phyloP scores from a whole-genome alignment of 1,140 invertebrate genomes.

The Chironomus striatipennis region DNA sequence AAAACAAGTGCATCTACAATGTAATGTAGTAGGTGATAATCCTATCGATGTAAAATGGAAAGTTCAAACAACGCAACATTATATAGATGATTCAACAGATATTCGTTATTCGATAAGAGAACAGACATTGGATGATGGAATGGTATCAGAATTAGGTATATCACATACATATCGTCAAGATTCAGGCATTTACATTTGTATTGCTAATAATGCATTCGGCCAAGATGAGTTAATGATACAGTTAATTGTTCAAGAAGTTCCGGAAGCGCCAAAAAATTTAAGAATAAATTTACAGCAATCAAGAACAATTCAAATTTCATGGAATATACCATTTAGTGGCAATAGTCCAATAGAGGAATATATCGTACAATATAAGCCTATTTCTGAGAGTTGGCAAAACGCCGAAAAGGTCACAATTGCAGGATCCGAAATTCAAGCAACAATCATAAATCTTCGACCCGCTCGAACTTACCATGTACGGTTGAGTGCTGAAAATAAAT shows the following conservation, averaged over 20 bases:
- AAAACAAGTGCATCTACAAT: conserved; percentile 70
- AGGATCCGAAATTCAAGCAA: conserved; percentile 66
- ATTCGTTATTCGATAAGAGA: conserved; percentile 60
- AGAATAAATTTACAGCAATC: conserved; percentile 74
- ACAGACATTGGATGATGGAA: conserved; percentile 68
- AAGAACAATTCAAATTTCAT: conserved; percentile 67
- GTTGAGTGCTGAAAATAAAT: conserved; percentile 78
- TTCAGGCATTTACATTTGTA: conserved; percentile 80
- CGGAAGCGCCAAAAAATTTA: conserved; percentile 77
- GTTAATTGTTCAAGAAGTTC: conserved; percentile 83
- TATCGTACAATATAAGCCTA: conserved; percentile 76
- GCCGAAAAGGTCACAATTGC: conserved; percentile 70
- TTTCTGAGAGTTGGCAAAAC: conserved; percentile 48
- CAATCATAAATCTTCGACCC: conserved; percentile 71
- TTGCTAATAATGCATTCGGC: conserved; percentile 80
- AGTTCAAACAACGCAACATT: conserved; percentile 47
- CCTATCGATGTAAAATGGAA: conserved; percentile 81
- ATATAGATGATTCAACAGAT: conserved; percentile 58
- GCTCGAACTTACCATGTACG: conserved; percentile 84
- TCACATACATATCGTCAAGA: conserved; percentile 76
- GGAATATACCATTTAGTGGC: conserved; percentile 77
- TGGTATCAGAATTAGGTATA: conserved; percentile 74
- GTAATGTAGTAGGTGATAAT: conserved; percentile 80
- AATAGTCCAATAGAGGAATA: conserved; percentile 82
- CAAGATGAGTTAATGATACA: conserved; percentile 86